A percentile compares a stretch with the other conserved stretches of the same genome.
Evolutionary conservation across 2,113 vertebrate genomes (phyloP).

Genomic region (Cyanocitta stelleri): DNA sequence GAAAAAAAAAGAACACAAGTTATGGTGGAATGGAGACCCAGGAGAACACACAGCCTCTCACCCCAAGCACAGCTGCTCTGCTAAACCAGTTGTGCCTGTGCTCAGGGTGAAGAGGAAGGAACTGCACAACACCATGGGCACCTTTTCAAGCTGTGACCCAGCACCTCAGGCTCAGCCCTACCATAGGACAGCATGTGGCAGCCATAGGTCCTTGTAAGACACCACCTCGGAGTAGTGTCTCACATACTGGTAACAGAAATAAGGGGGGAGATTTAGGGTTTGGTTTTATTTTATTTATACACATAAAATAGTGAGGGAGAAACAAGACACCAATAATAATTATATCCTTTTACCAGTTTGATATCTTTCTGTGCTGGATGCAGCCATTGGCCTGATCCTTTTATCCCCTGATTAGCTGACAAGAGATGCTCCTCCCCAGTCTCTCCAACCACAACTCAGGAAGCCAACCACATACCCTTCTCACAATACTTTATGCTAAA

Average conservation of each 20-base stretch:
- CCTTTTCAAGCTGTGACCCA: neutral
- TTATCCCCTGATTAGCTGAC: neutral
- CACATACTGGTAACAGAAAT: neutral
- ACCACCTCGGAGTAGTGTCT: neutral
- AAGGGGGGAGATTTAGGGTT: neutral
- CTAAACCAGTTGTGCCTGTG: neutral
- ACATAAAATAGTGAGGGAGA: neutral
- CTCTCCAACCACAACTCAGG: neutral
- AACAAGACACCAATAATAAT: neutral
- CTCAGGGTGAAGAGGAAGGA: neutral
- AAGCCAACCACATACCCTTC: neutral
- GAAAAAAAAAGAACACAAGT: neutral
- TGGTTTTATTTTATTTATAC: neutral
- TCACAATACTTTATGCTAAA: neutral
- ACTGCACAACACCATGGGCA: neutral
- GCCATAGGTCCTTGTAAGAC: neutral
- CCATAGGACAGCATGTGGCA: neutral
- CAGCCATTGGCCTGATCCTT: neutral
- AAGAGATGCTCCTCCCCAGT: neutral
- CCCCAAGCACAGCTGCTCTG: rapidly evolving
- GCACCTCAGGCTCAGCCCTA: neutral
- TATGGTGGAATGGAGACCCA: neutral
- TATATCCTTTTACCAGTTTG: neutral
- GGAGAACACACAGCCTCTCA: neutral
- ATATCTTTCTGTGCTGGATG: neutral